Conservation (phyloP, 2,113 vertebrate species). For the Heterotilapia buettikoferi region DNA sequence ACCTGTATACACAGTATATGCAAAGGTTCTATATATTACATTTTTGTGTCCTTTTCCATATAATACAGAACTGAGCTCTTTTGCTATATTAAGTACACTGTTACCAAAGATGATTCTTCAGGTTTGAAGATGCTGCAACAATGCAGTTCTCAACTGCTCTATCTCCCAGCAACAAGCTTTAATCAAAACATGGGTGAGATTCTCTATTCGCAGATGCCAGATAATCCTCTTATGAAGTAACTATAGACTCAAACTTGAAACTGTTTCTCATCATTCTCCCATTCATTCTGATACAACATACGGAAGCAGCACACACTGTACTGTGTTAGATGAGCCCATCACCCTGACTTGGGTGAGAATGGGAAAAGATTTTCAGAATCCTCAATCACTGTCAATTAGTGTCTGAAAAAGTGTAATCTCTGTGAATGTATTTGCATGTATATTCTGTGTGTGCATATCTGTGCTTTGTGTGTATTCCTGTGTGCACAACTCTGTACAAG, state of each 20-base stretch:
- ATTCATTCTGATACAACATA: neutral
- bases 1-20: neutral
- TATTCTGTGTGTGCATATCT: neutral
- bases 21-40: neutral
- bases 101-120: neutral
- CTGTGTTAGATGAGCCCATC: neutral
- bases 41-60: neutral
- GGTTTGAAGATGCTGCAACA: slow-evolving; percentile 2
- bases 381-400: slow-evolving; percentile 57
- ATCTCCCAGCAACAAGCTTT: neutral
- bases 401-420: neutral
- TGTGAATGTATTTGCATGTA: neutral
- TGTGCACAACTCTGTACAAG: neutral
- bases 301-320: neutral
- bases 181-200: slow-evolving; percentile 39
- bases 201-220: slow-evolving; percentile 15
- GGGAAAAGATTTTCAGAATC: slow-evolving; percentile 1
- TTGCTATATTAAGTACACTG: neutral
- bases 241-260: slow-evolving; percentile 33
- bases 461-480: neutral
- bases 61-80: neutral
- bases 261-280: slow-evolving; percentile 23
- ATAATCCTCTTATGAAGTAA: slow-evolving; percentile 51
- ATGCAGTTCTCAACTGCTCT: neutral
- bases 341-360: neutral